These are phyloP conservation scores for Chloroceryle aenea DNA, from an alignment of 2,113 vertebrate species.

Conservation along the genomic window DNA sequence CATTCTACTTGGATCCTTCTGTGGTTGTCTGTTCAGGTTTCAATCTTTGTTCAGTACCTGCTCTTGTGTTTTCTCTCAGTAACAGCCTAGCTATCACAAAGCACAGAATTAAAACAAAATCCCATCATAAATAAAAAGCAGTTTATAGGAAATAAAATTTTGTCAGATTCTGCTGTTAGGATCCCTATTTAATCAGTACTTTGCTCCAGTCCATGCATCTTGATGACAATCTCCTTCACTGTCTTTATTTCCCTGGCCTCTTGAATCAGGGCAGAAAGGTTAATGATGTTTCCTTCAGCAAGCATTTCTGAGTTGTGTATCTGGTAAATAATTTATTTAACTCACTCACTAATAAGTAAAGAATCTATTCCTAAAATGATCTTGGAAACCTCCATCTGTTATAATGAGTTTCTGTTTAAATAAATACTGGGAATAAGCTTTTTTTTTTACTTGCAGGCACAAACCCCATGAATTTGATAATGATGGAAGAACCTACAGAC, in stretches of 20 bases:
- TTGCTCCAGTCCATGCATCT: background rate
- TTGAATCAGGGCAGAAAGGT: background rate
- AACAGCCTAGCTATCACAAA: background rate
- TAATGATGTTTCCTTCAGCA: background rate
- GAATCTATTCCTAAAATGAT: conserved; percentile 6
- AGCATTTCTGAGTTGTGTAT: background rate
- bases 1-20: background rate
- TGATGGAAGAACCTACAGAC: background rate
- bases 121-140: background rate
- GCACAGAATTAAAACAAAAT: background rate
- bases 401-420: background rate
- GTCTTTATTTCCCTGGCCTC: background rate
- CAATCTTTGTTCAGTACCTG: background rate
- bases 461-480: background rate
- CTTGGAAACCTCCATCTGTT: conserved; percentile 2
- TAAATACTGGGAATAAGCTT: too few species aligned
- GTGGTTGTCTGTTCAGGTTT: background rate
- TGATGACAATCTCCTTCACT: background rate
- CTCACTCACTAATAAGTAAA: background rate
- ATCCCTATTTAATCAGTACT: background rate
- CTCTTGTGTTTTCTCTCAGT: background rate
- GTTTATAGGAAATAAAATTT: background rate
- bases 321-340: background rate
- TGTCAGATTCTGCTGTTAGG: background rate
- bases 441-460: too few species aligned